phyloP scores from a whole-genome alignment of 2,888 invertebrate species.

The Resseliella maxima region DNA sequence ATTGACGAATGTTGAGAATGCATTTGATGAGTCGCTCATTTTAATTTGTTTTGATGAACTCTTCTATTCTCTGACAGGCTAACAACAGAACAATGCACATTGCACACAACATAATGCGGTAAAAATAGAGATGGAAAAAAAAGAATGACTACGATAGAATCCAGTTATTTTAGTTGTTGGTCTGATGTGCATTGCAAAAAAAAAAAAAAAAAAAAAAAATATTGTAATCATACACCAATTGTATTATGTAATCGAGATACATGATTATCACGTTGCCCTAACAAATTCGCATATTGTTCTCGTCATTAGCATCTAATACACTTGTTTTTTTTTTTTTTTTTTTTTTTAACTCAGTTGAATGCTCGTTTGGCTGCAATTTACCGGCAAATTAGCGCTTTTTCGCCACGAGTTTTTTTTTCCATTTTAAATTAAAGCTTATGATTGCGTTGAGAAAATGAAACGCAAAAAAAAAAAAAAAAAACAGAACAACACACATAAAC shows the following conservation, averaged over 20 bases:
- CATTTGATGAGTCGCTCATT: not conserved
- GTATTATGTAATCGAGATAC: slow-evolving; percentile 28
- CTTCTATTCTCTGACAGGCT: not conserved
- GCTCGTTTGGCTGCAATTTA: not conserved
- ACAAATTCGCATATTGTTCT: slow-evolving; percentile 41
- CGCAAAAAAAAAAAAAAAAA: not conserved
- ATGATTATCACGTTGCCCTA: slow-evolving; percentile 17
- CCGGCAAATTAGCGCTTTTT: not conserved
- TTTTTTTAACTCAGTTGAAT: not conserved
- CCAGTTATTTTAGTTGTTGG: not conserved
- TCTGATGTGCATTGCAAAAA: slow-evolving; percentile 34
- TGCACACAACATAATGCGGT: not conserved
- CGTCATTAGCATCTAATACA: slow-evolving; percentile 36
- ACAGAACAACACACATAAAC: not conserved
- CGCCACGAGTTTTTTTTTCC: too few species aligned
- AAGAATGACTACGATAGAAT: not conserved
- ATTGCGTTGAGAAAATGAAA: not conserved
- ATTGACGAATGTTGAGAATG: not conserved
- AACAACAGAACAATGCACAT: not conserved
- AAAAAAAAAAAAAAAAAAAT: not conserved
- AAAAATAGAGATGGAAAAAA: not conserved
- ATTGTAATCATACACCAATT: not conserved
- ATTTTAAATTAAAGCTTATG: not conserved
- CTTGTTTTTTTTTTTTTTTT: too few species aligned
- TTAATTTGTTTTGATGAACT: slow-evolving; percentile 18